These are phyloP conservation scores for Stenurella melanura DNA, from an alignment of 2,888 invertebrate species.

Conservation along the genomic window DNA sequence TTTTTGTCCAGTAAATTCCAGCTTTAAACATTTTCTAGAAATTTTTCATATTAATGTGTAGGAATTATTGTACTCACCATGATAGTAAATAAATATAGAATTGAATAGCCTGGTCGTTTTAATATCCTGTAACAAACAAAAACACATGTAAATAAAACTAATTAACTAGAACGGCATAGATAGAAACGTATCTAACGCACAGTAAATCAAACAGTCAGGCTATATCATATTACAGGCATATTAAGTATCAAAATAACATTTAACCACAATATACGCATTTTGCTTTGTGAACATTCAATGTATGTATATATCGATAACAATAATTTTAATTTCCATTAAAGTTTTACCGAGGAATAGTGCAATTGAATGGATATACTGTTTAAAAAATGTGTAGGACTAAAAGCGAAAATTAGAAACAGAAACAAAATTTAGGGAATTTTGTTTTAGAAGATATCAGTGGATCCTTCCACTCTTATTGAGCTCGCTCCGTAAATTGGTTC, in stretches of 20 bases:
- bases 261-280: constrained; percentile 49
- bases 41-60: neutral
- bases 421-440: too few species aligned
- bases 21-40: neutral
- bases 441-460: too few species aligned
- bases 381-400: too few species aligned
- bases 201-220: constrained; percentile 36
- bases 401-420: too few species aligned
- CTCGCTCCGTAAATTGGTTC: too few species aligned
- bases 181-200: constrained; percentile 35
- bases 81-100: constrained; percentile 59
- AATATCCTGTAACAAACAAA: constrained; percentile 62
- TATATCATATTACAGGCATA: constrained; percentile 49
- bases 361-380: too few species aligned
- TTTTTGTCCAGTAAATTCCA: too few species aligned
- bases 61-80: constrained; percentile 56
- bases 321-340: too few species aligned
- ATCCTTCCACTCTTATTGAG: too few species aligned
- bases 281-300: neutral
- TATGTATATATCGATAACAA: neutral
- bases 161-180: constrained; percentile 44
- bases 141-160: constrained; percentile 55
- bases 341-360: too few species aligned
- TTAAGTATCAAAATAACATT: constrained; percentile 54
- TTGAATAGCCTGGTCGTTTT: constrained; percentile 61